Evolutionary conservation across 2,888 invertebrate species (phyloP), one percentile per base, ranked within the genome.

Genomic region (Temnothorax rugatulus): DNA sequence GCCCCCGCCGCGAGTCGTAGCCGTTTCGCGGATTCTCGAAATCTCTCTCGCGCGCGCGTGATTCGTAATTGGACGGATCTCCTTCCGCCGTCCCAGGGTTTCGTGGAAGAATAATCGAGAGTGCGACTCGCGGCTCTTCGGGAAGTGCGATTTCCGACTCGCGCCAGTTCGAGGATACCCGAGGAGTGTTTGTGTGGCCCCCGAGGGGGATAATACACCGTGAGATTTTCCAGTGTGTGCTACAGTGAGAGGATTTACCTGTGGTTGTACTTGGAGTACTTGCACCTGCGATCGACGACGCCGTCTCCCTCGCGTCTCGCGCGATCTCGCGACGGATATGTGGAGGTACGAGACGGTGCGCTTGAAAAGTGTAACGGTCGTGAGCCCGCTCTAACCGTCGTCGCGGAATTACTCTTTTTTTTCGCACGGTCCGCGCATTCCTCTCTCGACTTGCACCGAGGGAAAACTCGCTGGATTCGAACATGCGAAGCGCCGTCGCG

Each of bases 401-500:
- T 54, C 68, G 34, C 77, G 44, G 44, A 54, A 44, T 66, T 66
- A 66, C 29, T 54, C 68, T 29, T 29, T 29, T 3, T 29, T 68
- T 4, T 15, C 54, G 29, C 69, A 34, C n/a, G 54, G 3, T 34
- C 2, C 11, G 15, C 64, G 54, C 77, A 13, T 57, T 54, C 29
- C 15, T 44, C 1, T 9, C 18, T 9, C 18, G 3, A 50, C 59
- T 34, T 4, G 15, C 29, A 3, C 4, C 25, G 29, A 66, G 21
- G 18, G 5, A n/a, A 8, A 44, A 29, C 15, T 13, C 18, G 9
- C 8, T 8, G 38, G 47, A 21, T 1, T n/a, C 71, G 68, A 73
- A 69, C 25, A 85, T 88, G 88, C 44, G 54, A n/a, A 41, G 57
- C 50, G 34, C 61, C 57, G 79, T 84, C 52, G 64, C 79, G 77